Percentiles rank a stretch among this genome's conserved stretches.
These are phyloP conservation scores for Zonitis immaculata DNA, from an alignment of 2,888 invertebrate species.

Conservation along the genomic window DNA sequence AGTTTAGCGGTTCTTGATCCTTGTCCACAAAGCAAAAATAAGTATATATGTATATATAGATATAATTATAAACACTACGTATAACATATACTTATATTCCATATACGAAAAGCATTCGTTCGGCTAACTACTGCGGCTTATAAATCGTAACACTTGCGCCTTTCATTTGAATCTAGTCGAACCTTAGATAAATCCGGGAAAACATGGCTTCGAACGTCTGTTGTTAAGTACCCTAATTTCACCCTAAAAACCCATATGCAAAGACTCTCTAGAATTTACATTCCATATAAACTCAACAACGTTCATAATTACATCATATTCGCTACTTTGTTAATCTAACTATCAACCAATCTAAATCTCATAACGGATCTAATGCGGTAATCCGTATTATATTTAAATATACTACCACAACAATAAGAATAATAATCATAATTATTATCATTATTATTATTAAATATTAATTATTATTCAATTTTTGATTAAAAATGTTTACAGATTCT, in stretches of 20 bases:
- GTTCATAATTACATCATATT: slow-evolving; percentile 13
- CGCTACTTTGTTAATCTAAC: not conserved
- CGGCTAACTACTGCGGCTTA: slow-evolving; percentile 37
- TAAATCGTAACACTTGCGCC: slow-evolving; percentile 38
- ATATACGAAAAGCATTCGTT: slow-evolving; percentile 20
- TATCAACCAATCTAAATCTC: not conserved
- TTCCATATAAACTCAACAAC: slow-evolving; percentile 23
- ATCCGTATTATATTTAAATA: not conserved
- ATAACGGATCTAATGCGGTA: not conserved
- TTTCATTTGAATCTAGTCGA: slow-evolving; percentile 39
- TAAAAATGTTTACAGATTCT: slow-evolving; percentile 58
- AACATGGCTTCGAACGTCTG: slow-evolving; percentile 33
- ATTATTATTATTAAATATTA: no score
- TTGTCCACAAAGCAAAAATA: slow-evolving; percentile 35
- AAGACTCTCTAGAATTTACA: slow-evolving; percentile 32
- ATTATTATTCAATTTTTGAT: no score
- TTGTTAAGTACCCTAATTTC: slow-evolving; percentile 34
- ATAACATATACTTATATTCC: no score
- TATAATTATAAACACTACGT: no score
- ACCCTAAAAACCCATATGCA: slow-evolving; percentile 32
- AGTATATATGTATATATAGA: no score
- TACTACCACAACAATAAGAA: no score
- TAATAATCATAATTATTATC: no score
- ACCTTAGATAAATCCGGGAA: slow-evolving; percentile 36
- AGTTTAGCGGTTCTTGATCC: slow-evolving; percentile 33